Percentiles rank a stretch among this genome's conserved stretches.
These are phyloP conservation scores for Phalera bucephala DNA, from an alignment of 2,888 invertebrate species.

Conservation along the genomic window DNA sequence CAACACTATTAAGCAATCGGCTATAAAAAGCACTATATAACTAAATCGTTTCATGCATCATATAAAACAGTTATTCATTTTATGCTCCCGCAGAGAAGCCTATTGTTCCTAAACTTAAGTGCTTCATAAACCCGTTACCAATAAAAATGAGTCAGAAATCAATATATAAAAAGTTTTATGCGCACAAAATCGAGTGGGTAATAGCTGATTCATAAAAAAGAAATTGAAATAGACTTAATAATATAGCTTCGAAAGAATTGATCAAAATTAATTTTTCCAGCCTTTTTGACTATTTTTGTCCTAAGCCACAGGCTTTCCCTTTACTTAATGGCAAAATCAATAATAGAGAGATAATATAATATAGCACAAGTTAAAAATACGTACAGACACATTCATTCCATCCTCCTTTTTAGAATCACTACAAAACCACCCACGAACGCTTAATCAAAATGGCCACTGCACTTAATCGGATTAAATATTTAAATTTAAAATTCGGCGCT, in stretches of 20 bases:
- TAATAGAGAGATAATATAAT: background rate
- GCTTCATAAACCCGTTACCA: constrained; percentile 38
- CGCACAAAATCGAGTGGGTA: constrained; percentile 10
- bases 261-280: too few species aligned
- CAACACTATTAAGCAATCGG: too few species aligned
- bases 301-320: too few species aligned
- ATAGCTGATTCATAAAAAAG: too few species aligned
- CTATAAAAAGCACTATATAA: background rate
- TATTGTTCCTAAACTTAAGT: constrained; percentile 42
- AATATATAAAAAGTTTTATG: constrained; percentile 26
- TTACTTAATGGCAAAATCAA: too few species aligned
- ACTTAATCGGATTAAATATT: constrained; percentile 9
- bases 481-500: constrained; percentile 30
- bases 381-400: constrained; percentile 6
- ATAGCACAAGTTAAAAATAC: constrained; percentile 1
- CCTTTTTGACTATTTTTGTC: too few species aligned
- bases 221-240: too few species aligned
- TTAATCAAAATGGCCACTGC: constrained; percentile 14
- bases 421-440: constrained; percentile 18
- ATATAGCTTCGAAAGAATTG: too few species aligned
- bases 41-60: constrained; percentile 15
- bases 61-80: constrained; percentile 29
- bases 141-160: constrained; percentile 39
- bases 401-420: constrained; percentile 11
- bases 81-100: constrained; percentile 35